These are phyloP conservation scores for Halocynthia roretzi DNA, from an alignment of 23 tunicate genomes.

Conservation along the genomic window DNA sequence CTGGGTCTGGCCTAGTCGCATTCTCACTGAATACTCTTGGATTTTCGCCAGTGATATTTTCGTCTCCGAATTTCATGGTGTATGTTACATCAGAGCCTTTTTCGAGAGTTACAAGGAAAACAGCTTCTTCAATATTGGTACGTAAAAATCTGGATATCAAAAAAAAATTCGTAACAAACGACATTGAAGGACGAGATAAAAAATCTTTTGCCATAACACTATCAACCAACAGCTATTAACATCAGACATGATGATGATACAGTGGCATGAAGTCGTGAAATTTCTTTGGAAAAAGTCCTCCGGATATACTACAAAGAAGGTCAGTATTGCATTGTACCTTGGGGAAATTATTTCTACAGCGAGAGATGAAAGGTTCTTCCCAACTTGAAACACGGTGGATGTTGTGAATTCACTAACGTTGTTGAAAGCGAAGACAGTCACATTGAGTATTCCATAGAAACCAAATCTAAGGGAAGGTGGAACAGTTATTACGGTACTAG, in stretches of 20 bases:
- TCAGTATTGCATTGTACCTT: constrained; percentile 21
- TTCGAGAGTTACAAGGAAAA: constrained; percentile 6
- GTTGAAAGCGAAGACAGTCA: constrained; percentile 14
- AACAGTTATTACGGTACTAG: neutral
- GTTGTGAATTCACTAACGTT: constrained; percentile 32
- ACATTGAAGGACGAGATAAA: too few species aligned
- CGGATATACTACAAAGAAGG: neutral
- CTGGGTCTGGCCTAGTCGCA: constrained; percentile 29
- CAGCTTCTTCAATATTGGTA: constrained; percentile 16
- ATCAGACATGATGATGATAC: too few species aligned
- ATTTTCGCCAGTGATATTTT: neutral
- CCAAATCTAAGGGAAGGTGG: constrained; percentile 11
- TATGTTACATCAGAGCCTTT: constrained; percentile 50
- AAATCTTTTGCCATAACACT: too few species aligned
- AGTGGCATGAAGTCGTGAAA: too few species aligned
- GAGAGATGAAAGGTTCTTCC: constrained; percentile 18
- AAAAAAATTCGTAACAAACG: neutral
- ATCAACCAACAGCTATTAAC: too few species aligned
- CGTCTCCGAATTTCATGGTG: constrained; percentile 50
- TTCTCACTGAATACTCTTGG: constrained; percentile 30
- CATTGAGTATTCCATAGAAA: constrained; percentile 15
- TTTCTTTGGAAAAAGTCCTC: too few species aligned
- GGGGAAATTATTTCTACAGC: constrained; percentile 13
- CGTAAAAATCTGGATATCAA: constrained; percentile 15
- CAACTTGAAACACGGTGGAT: constrained; percentile 18